Evolutionary conservation across 2,888 invertebrate genomes (phyloP).

Genomic region (Cryptus viduatorius): DNA sequence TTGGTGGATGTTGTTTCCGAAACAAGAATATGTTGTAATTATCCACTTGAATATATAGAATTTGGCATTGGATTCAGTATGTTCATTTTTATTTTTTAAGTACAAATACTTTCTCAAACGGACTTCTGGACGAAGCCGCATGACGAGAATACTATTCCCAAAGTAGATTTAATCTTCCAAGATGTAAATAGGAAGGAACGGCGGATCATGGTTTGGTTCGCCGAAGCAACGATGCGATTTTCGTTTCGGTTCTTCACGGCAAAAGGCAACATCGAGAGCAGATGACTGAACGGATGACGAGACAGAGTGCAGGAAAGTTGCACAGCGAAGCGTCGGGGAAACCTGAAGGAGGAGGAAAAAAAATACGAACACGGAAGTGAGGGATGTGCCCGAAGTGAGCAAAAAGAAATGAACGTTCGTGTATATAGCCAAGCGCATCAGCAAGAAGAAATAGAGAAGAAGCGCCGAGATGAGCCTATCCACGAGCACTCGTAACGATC

Average conservation of each 20-base stretch:
- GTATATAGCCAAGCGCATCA: constrained; percentile 41
- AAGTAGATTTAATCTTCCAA: neutral
- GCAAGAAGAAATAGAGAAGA: constrained; percentile 60
- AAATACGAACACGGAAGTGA: constrained; percentile 35
- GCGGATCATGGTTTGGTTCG: neutral
- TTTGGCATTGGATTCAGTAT: too few relatives aligned
- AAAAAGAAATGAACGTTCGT: constrained; percentile 58
- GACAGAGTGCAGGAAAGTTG: constrained; percentile 52
- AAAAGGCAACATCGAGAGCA: constrained; percentile 73
- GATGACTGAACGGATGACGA: constrained; percentile 78
- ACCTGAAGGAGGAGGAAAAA: constrained; percentile 37
- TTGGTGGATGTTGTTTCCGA: too few relatives aligned
- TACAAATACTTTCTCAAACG: too few relatives aligned
- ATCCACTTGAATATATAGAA: too few relatives aligned
- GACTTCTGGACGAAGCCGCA: too few relatives aligned
- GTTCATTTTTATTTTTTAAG: too few relatives aligned
- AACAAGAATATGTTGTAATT: too few relatives aligned
- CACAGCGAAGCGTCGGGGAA: constrained; percentile 53
- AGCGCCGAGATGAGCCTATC: constrained; percentile 64
- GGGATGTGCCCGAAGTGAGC: constrained; percentile 58
- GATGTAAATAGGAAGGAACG: neutral
- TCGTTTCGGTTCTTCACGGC: constrained; percentile 49
- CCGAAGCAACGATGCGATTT: constrained; percentile 60
- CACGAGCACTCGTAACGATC: constrained; percentile 78
- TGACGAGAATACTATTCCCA: neutral